phyloP scores from a whole-genome alignment of 2,113 vertebrate species.

The Sula dactylatra region DNA sequence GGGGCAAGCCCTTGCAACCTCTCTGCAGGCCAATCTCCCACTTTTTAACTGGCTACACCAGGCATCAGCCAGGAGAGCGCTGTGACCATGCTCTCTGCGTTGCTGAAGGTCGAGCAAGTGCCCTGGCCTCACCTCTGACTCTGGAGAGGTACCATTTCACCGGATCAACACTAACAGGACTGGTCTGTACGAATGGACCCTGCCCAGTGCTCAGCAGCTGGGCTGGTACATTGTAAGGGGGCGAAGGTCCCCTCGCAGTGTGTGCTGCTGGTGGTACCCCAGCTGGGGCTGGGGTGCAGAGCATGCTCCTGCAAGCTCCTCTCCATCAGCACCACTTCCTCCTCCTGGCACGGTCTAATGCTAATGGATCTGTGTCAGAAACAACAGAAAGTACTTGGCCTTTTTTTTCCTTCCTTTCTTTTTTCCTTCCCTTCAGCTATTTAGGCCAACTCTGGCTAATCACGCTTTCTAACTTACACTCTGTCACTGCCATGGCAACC shows the following conservation, averaged over 20 bases:
- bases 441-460: slow-evolving; percentile 16
- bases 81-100: background rate
- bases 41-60: background rate
- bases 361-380: background rate
- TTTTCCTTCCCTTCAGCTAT: slow-evolving; percentile 45
- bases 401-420: background rate
- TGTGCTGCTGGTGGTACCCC: background rate
- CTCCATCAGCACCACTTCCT: background rate
- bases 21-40: background rate
- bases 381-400: slow-evolving; percentile 18
- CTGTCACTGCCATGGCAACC: slow-evolving; percentile 38
- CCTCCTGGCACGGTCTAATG: background rate
- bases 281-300: background rate
- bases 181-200: background rate
- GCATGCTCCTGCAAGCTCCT: background rate
- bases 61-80: background rate
- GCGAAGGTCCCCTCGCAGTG: background rate
- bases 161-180: background rate
- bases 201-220: background rate
- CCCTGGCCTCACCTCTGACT: background rate
- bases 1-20: background rate
- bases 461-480: background rate
- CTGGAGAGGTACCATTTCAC: background rate
- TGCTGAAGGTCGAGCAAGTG: fast-evolving
- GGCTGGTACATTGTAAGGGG: background rate